A percentile compares a stretch with the other conserved stretches of the same genome.
These are phyloP conservation scores for Nomada fucata DNA, from an alignment of 2,888 invertebrate species.

Conservation along the genomic window DNA sequence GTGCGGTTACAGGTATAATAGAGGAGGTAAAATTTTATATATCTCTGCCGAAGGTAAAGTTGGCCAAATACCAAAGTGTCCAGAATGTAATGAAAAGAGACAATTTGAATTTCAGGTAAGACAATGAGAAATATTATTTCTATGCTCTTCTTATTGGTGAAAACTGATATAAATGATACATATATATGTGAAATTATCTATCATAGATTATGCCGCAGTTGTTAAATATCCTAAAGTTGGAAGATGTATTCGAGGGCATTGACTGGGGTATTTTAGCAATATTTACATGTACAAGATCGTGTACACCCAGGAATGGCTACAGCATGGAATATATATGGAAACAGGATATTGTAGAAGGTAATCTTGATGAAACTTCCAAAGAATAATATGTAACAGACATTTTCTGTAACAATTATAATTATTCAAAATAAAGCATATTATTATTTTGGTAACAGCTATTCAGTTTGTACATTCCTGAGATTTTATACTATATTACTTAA, in stretches of 20 bases:
- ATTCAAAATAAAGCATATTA: constrained; percentile 17
- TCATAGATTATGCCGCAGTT: constrained; percentile 93
- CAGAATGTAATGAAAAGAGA: constrained; percentile 90
- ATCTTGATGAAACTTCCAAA: neutral
- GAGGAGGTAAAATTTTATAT: constrained; percentile 93
- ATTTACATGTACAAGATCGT: constrained; percentile 94
- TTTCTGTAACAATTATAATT: constrained; percentile 2
- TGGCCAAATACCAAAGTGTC: constrained; percentile 89
- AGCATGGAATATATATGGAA: constrained; percentile 92
- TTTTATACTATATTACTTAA: neutral
- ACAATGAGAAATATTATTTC: constrained; percentile 2
- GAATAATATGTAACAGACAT: neutral
- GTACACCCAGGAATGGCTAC: constrained; percentile 88
- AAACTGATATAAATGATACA: constrained; percentile 8
- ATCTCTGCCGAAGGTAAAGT: constrained; percentile 87
- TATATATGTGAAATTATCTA: constrained; percentile 14
- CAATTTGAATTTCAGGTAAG: constrained; percentile 95
- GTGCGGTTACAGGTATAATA: constrained; percentile 87
- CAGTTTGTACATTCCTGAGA: neutral
- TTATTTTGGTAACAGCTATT: neutral
- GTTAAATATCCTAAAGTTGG: constrained; percentile 88
- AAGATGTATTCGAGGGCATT: constrained; percentile 87
- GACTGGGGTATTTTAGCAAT: constrained; percentile 96
- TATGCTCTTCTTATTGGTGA: neutral
- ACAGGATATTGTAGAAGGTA: constrained; percentile 89